Base-by-base conservation (phyloP, 1,140 invertebrate genomes). In the Drosophila asahinai region DNA sequence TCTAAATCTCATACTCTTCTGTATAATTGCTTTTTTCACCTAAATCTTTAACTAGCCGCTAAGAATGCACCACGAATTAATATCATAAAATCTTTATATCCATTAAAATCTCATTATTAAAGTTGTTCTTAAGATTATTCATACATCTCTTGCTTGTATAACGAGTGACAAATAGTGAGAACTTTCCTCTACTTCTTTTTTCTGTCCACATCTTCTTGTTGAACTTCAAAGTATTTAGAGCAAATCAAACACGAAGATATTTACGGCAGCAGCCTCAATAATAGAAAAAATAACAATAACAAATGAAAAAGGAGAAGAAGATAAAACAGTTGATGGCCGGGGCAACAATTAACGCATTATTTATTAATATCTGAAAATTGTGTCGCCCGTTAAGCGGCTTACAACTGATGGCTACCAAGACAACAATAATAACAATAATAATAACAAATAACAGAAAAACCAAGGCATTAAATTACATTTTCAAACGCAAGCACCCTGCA, bases 341-440 rank as follows among this genome's bases (percentile, higher is more conserved):
- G 11, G 1, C 14, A n/a, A 74, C 74, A 77, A 77, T 77, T 77
- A 77, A 51, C 57, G 74, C 48, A 25, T 60, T 68, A 47, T 68
- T 68, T 77, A 61, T 77, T 55, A 68, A 48, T 77, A 77, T 59
- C 51, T 43, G 36, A 72, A 63, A 83, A 72, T 65, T 71, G 73
- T 81, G 80, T 82, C 73, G 66, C 55, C 80, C 80, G 73, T 81
- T 81, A 81, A 81, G 73, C 80, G 59, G 80, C 66, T 82, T 82
- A 68, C 33, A 52, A 36, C 19, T 55, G 38, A 45, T 43, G 48
- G 63, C 77, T 74, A 47, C 62, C 70, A 81, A 67, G 77, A 43
- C 72, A 15, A 76, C 63, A 54, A 65, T 40, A 38, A 17, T 19
- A 33, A 11, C 33, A 33, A 36, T 22, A 40, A 19, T 19, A 38